A percentile compares a stretch with the other conserved stretches of the same genome.
phyloP scores from a whole-genome alignment of 2,888 invertebrate genomes.

The Erebia palarica region DNA sequence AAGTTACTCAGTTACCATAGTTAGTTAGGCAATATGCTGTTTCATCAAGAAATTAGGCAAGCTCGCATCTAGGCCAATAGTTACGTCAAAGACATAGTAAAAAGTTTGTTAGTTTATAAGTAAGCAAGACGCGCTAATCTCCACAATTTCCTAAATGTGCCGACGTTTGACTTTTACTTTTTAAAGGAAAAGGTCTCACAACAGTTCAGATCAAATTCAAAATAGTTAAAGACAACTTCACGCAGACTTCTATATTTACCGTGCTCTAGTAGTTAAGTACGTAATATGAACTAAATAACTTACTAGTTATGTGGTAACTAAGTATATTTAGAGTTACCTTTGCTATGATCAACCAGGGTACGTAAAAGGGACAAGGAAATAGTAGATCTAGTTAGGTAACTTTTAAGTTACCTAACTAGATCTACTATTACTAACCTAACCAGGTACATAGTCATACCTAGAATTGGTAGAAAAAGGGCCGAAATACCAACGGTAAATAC shows the following conservation, averaged over 20 bases:
- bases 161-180: slow-evolving; percentile 56
- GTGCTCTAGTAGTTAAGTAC: neutral
- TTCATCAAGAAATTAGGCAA: slow-evolving; percentile 10
- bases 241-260: neutral
- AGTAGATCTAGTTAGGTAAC: no score
- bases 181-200: slow-evolving; percentile 48
- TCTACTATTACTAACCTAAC: no score
- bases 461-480: neutral
- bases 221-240: slow-evolving; percentile 16
- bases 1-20: neutral
- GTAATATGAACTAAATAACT: no score
- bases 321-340: no score
- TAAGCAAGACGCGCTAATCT: neutral
- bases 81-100: slow-evolving; percentile 1
- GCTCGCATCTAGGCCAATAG: neutral
- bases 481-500: no score
- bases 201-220: slow-evolving; percentile 42
- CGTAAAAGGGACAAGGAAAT: no score
- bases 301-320: no score
- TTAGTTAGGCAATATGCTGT: neutral
- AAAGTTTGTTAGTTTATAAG: neutral
- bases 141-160: slow-evolving; percentile 19
- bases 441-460: no score
- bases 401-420: no score
- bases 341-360: no score